A percentile compares a stretch with the other conserved stretches of the same genome.
Evolutionary conservation across 1,140 invertebrate species (phyloP).

Genomic region (Aphidius gifuensis): DNA sequence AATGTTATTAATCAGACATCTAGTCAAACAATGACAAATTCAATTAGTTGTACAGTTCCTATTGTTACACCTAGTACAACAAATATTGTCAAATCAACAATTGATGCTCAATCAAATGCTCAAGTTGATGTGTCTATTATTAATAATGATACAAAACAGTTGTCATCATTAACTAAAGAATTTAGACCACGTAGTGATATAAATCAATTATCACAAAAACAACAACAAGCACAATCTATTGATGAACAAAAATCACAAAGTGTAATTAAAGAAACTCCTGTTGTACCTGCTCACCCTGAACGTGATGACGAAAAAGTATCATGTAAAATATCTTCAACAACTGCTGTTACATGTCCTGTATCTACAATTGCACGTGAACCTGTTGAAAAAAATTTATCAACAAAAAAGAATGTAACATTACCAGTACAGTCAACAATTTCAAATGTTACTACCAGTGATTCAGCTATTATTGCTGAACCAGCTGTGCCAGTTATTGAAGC

Average conservation of each 20-base stretch:
- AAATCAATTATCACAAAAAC: constrained; percentile 19
- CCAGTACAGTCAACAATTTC: constrained; percentile 21
- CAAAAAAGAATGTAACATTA: constrained; percentile 36
- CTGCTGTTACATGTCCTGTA: neutral
- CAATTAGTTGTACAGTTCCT: constrained; percentile 34
- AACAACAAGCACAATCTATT: constrained; percentile 11
- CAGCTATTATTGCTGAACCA: constrained; percentile 23
- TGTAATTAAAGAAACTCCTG: constrained; percentile 28
- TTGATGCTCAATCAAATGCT: constrained; percentile 23
- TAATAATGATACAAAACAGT: constrained; percentile 26
- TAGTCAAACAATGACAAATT: constrained; percentile 27
- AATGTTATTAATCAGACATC: constrained; percentile 11
- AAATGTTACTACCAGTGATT: constrained; percentile 10
- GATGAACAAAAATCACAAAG: constrained; percentile 26
- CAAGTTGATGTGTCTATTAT: constrained; percentile 19
- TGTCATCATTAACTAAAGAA: constrained; percentile 34
- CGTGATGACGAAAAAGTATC: constrained; percentile 12
- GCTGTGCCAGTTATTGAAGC: constrained; percentile 32
- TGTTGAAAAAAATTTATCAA: constrained; percentile 32
- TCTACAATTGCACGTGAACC: constrained; percentile 1
- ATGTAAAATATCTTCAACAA: neutral
- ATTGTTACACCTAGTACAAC: constrained; percentile 26
- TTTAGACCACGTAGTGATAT: constrained; percentile 36
- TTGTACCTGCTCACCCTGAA: constrained; percentile 9
- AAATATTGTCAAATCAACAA: constrained; percentile 30